Evolutionary conservation across 2,113 vertebrate species (phyloP).

Genomic region (Catagonus wagneri): DNA sequence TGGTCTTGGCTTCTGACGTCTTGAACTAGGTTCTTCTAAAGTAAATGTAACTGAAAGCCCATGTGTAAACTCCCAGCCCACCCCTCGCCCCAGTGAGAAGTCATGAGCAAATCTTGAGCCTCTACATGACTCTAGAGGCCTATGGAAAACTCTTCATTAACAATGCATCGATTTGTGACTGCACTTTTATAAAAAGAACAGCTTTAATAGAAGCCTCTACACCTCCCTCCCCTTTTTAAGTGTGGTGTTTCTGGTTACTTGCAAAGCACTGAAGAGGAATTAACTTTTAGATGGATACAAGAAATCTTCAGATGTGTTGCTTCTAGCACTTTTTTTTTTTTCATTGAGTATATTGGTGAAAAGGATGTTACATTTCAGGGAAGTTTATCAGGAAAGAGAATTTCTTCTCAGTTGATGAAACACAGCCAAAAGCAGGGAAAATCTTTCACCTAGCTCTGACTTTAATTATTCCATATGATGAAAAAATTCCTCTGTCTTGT

Average conservation of each 20-base stretch:
- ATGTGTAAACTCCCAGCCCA: neutral
- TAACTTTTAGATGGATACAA: constrained; percentile 60
- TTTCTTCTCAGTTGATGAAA: constrained; percentile 66
- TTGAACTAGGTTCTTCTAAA: neutral
- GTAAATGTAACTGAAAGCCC: constrained; percentile 54
- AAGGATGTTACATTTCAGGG: constrained; percentile 69
- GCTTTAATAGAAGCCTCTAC: constrained; percentile 47
- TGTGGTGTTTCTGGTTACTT: constrained; percentile 50
- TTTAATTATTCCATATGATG: constrained; percentile 65
- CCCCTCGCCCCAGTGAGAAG: neutral
- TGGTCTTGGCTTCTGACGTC: neutral
- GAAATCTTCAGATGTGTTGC: constrained; percentile 57
- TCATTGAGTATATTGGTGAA: constrained; percentile 33
- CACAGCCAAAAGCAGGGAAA: neutral
- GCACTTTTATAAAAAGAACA: constrained; percentile 76
- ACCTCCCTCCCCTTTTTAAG: neutral
- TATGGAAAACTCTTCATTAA: constrained; percentile 61
- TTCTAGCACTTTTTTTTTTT: constrained; percentile 50
- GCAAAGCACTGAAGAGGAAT: constrained; percentile 54
- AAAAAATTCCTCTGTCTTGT: constrained; percentile 24
- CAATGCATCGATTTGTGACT: constrained; percentile 71
- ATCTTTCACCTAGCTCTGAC: constrained; percentile 54
- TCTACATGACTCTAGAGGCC: neutral
- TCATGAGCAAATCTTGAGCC: constrained; percentile 14
- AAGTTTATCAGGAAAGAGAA: constrained; percentile 62